These are phyloP conservation scores for Poecilia picta DNA, from an alignment of 2,797 vertebrate genomes.

Conservation along the genomic window DNA sequence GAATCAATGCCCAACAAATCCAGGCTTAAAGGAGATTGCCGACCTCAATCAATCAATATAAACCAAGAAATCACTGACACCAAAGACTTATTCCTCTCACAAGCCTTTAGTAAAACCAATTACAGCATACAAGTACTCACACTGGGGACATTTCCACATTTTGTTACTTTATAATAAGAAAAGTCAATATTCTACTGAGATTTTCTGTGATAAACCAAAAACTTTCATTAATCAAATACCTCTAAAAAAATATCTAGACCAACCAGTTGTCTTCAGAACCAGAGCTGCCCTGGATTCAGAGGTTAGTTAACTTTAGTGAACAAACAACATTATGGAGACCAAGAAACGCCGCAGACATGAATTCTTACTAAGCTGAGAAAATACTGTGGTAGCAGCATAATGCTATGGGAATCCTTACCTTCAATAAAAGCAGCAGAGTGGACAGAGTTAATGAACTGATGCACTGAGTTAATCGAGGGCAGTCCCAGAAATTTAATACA, in stretches of 20 bases:
- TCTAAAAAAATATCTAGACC: not conserved
- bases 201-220: not conserved
- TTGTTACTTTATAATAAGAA: not conserved
- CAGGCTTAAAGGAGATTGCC: not conserved
- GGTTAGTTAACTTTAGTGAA: not conserved
- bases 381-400: not conserved
- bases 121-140: not conserved
- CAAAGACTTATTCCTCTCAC: slow-evolving; percentile 8
- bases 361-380: not conserved
- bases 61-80: slow-evolving; percentile 34
- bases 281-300: not conserved
- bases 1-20: slow-evolving; percentile 4
- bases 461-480: not conserved
- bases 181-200: not conserved
- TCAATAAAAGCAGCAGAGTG: not conserved
- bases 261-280: not conserved
- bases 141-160: not conserved
- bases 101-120: slow-evolving; percentile 1
- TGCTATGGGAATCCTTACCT: not conserved
- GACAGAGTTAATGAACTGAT: not conserved
- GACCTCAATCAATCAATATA: slow-evolving; percentile 20
- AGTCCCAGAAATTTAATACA: not conserved
- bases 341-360: not conserved
- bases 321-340: not conserved
- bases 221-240: not conserved